phyloP scores from a whole-genome alignment of 2,888 invertebrate species.

The Hecatera dysodea region DNA sequence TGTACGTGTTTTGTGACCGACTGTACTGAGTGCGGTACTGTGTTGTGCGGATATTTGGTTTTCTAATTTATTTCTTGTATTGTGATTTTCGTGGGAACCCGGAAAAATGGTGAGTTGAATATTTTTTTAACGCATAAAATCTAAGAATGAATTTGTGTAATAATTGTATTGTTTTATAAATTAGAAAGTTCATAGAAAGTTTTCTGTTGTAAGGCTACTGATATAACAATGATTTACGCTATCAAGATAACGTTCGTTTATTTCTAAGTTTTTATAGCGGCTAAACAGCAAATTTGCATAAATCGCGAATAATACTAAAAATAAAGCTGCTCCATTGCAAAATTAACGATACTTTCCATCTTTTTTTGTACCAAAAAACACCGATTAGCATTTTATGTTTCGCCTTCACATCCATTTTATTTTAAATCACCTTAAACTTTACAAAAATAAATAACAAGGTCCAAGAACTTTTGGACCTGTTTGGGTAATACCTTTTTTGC shows the following conservation, averaged over 20 bases:
- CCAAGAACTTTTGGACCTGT: constrained; percentile 56
- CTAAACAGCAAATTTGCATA: constrained; percentile 39
- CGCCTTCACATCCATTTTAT: constrained; percentile 39
- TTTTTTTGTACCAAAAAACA: constrained; percentile 24
- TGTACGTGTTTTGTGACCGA: constrained; percentile 64
- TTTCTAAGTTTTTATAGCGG: constrained; percentile 18
- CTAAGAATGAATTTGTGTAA: not conserved
- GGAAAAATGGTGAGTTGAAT: constrained; percentile 82
- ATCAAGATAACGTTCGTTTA: not conserved
- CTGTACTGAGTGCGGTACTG: constrained; percentile 66
- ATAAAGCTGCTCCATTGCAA: constrained; percentile 14
- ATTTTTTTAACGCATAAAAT: not conserved
- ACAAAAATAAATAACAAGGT: constrained; percentile 54
- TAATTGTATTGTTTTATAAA: constrained; percentile 26
- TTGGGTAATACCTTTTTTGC: constrained; percentile 47
- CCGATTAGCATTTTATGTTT: constrained; percentile 36
- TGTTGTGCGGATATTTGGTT: constrained; percentile 71
- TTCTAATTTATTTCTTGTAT: constrained; percentile 69
- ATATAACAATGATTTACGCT: constrained; percentile 22
- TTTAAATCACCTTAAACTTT: constrained; percentile 59
- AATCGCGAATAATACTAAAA: constrained; percentile 11
- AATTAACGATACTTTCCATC: constrained; percentile 25
- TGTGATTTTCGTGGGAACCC: constrained; percentile 71
- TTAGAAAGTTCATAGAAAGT: constrained; percentile 67
- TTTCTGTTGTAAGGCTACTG: constrained; percentile 4